Evolutionary conservation across 2,888 invertebrate genomes (phyloP).

Genomic region (Cephus sareptanus): DNA sequence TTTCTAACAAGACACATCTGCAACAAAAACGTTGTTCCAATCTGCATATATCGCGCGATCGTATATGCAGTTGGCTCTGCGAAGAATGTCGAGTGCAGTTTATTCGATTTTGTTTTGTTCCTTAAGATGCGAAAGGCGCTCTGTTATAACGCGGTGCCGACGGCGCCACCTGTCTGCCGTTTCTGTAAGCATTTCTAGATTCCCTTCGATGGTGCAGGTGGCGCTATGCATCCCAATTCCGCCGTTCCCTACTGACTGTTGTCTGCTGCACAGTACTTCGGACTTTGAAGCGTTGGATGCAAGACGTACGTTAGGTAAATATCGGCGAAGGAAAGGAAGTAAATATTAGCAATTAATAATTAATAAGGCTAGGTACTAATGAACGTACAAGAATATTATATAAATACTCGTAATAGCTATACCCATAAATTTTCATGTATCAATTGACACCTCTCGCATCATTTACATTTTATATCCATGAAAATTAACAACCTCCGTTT

Average conservation of each 20-base stretch:
- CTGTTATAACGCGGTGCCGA: slow-evolving; percentile 11
- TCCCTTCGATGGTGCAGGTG: slow-evolving; percentile 31
- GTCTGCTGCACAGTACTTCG: background rate
- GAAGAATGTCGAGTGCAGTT: background rate
- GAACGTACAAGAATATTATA: background rate
- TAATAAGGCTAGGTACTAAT: background rate
- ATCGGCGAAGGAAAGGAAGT: background rate
- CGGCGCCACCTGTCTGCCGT: slow-evolving; percentile 37
- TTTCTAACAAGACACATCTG: background rate
- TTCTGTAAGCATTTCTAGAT: slow-evolving; percentile 26
- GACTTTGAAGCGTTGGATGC: background rate
- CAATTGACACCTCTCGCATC: background rate
- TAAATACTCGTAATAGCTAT: background rate
- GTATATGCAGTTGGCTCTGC: background rate
- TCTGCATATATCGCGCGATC: background rate
- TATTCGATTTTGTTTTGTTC: background rate
- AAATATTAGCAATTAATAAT: background rate
- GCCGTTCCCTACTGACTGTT: background rate
- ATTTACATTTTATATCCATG: background rate
- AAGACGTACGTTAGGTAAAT: background rate
- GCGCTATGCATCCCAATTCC: slow-evolving; percentile 27
- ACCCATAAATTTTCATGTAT: background rate
- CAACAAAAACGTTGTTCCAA: background rate
- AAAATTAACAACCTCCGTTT: background rate
- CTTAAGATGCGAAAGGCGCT: background rate